Evolutionary conservation across 2,888 invertebrate species (phyloP), one percentile per base, ranked within the genome.

Genomic region (Eupithecia subumbrata): DNA sequence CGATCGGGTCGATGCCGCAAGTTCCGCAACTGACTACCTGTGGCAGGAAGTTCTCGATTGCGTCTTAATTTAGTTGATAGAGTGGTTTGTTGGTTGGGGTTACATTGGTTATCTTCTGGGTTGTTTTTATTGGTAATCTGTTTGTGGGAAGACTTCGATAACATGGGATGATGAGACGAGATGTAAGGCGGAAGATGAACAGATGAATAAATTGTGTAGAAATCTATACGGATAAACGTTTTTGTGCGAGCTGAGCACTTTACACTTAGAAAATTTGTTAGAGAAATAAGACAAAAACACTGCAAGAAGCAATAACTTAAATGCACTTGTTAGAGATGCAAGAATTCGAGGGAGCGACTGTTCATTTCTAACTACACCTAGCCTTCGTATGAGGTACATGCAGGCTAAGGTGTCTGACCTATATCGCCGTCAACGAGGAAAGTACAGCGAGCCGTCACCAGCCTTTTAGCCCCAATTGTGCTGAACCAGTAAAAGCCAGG

Each of bases 371-470:
- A 43, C 68, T 12, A 16, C 60, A 40, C 11, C 25, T 25, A 68
- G 43, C 14, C 25, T 25, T 43, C 76, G 83, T 81, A 84, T 84
- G 77, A 74, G 81, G 52, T 43, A 40, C 72, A 72, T 78, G 77
- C 68, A 81, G 84, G 81, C 82, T 80, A 80, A 82, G 85, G 85
- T 85, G 85, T 85, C 81, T 88, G 90, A 90, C 90, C 90, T 89
- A 90, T 82, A 86, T 89, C 83, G 82, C 73, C 84, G 78, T 74
- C 79, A 86, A 83, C 83, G 82, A 82, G 84, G 84, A 88, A 87
- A 87, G 85, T 84, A 84, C 80, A 83, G 84, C 82, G 83, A 86
- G 86, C 88, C 86, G 81, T 80, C 81, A 78, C 79, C 79, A 80
- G 82, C 83, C 84, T 87, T 89, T 88, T 85, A 81, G 84, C 82